Conservation (phyloP, 2,113 vertebrate genomes). For the Larimichthys polyactis region DNA sequence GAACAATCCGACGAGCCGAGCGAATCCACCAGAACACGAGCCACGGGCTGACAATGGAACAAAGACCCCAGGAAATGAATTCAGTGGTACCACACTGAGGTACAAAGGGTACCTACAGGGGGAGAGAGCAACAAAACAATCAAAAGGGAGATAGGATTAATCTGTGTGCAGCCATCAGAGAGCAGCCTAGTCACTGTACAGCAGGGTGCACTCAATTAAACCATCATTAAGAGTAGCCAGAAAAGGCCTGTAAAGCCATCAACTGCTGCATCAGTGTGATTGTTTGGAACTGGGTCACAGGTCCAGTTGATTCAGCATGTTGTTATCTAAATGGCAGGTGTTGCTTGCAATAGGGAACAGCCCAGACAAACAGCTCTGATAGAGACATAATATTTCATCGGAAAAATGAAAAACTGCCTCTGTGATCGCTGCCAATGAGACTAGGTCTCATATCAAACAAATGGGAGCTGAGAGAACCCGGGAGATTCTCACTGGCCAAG, state of each 20-base stretch:
- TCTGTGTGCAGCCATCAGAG: slow-evolving; percentile 55
- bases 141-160: slow-evolving; percentile 67
- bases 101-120: slow-evolving; percentile 66
- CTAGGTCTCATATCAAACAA: slow-evolving; percentile 30
- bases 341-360: slow-evolving; percentile 11
- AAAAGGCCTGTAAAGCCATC: slow-evolving; percentile 44
- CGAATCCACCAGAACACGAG: slow-evolving; percentile 70
- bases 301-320: slow-evolving; percentile 53
- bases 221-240: slow-evolving; percentile 54
- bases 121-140: slow-evolving; percentile 66
- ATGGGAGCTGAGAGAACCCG: slow-evolving; percentile 23
- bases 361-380: slow-evolving; percentile 20
- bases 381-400: slow-evolving; percentile 41
- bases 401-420: slow-evolving; percentile 40
- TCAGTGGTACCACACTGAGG: slow-evolving; percentile 42
- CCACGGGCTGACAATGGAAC: slow-evolving; percentile 64
- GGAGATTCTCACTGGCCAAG: slow-evolving; percentile 16
- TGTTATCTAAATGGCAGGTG: slow-evolving; percentile 36
- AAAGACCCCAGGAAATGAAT: slow-evolving; percentile 71
- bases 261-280: slow-evolving; percentile 43
- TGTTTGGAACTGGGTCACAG: slow-evolving; percentile 50
- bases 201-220: slow-evolving; percentile 59
- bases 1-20: slow-evolving; percentile 61
- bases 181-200: slow-evolving; percentile 35
- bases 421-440: slow-evolving; percentile 33